A percentile compares a stretch with the other conserved stretches of the same genome.
phyloP scores from a whole-genome alignment of 2,113 vertebrate genomes.

The Corythoichthys intestinalis region DNA sequence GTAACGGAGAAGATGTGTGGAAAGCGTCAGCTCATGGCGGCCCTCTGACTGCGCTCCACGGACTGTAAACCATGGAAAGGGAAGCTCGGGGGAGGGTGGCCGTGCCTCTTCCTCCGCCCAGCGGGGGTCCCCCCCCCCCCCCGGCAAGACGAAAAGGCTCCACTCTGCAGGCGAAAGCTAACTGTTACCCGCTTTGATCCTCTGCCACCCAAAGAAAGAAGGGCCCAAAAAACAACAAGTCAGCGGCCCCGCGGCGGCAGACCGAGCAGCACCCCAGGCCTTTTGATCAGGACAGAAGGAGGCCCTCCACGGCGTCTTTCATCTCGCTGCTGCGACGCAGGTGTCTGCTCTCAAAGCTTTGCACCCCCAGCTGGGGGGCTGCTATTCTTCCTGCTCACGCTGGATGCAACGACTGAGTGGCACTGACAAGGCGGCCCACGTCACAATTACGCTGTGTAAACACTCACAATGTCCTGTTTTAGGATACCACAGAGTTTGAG shows the following conservation, averaged over 20 bases:
- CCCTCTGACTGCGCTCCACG: conserved; percentile 48
- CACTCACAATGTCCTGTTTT: conserved; percentile 15
- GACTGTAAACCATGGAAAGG: conserved; percentile 60
- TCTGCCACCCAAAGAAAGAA: conserved; percentile 62
- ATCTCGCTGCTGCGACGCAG: conserved; percentile 63
- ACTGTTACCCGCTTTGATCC: conserved; percentile 80
- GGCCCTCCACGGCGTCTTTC: conserved; percentile 62
- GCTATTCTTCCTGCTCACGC: conserved; percentile 27
- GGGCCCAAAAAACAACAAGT: conserved; percentile 57
- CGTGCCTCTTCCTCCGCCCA: conserved; percentile 61
- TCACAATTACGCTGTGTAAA: conserved; percentile 32
- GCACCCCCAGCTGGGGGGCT: conserved; percentile 49
- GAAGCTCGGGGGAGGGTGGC: conserved; percentile 50
- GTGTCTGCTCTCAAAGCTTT: conserved; percentile 64
- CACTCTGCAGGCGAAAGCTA: conserved; percentile 76
- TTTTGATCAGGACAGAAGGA: conserved; percentile 74
- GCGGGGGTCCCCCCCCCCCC: conserved; percentile 61
- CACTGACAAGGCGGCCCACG: conserved; percentile 18
- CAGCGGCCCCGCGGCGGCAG: conserved; percentile 50
- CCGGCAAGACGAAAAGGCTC: conserved; percentile 67
- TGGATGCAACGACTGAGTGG: conserved; percentile 29
- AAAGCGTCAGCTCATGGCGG: conserved; percentile 62
- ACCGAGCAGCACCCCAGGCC: conserved; percentile 64
- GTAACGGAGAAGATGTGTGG: conserved; percentile 68
- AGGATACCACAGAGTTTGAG: background rate